Conservation (phyloP, 1,140 invertebrate species). For the Hyles euphorbiae region DNA sequence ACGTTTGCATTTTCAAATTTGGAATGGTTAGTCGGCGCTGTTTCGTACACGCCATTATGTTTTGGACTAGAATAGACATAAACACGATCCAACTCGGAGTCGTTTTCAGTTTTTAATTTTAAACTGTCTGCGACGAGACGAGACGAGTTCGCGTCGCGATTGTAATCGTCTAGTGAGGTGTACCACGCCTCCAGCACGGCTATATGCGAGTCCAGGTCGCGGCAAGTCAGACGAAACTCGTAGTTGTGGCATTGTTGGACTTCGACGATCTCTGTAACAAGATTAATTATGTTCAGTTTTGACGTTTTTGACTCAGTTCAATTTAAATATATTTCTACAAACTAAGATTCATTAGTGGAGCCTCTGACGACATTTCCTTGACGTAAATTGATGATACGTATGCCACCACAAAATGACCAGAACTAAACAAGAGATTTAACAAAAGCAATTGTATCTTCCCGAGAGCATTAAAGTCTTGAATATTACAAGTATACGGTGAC, state of each 20-base stretch:
- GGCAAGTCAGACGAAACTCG: conserved; percentile 71
- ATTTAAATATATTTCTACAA: too few species aligned
- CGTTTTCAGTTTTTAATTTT: conserved; percentile 51
- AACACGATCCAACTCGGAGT: conserved; percentile 53
- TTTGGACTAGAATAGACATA: conserved; percentile 63
- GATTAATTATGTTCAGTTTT: conserved; percentile 1
- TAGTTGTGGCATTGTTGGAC: conserved; percentile 70
- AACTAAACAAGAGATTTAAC: too few species aligned
- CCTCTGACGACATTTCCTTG: too few species aligned
- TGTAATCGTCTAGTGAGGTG: conserved; percentile 54
- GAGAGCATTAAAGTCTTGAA: too few species aligned
- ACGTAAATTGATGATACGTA: too few species aligned
- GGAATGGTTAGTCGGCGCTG: conserved; percentile 48
- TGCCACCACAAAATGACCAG: too few species aligned
- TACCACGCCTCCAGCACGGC: conserved; percentile 74
- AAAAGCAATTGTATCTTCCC: too few species aligned
- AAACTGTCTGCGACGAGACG: conserved; percentile 18
- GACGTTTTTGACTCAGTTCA: background rate
- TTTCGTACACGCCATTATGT: conserved; percentile 62
- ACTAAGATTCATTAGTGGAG: too few species aligned
- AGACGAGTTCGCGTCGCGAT: conserved; percentile 33
- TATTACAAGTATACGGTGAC: too few species aligned
- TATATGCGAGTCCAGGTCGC: conserved; percentile 70
- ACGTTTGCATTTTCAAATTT: conserved; percentile 40
- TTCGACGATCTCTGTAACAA: conserved; percentile 75